Conservation (phyloP, 2,113 vertebrate genomes). For the Tichodroma muraria region DNA sequence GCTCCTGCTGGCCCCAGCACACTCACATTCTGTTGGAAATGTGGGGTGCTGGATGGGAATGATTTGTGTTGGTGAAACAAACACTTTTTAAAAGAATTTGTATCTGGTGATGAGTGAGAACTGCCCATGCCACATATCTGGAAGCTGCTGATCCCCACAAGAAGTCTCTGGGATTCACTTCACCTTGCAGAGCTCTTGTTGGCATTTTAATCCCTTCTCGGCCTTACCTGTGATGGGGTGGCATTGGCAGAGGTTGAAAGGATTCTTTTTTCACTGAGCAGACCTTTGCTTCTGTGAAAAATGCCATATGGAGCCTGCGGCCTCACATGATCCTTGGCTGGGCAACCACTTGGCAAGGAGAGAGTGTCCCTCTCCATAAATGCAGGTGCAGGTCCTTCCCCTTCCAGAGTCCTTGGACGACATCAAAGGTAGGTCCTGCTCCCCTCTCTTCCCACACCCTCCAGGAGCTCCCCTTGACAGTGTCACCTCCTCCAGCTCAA, state of each 20-base stretch:
- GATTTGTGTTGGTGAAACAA: background rate
- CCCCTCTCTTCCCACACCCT: rapidly evolving
- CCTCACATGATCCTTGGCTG: background rate
- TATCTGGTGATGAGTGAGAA: background rate
- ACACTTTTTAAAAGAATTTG: background rate
- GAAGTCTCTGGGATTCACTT: background rate
- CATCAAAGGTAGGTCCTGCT: background rate
- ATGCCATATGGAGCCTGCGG: slow-evolving; percentile 15
- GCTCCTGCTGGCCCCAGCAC: rapidly evolving
- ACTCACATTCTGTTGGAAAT: rapidly evolving
- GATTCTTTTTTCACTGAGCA: background rate
- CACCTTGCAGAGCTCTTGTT: background rate
- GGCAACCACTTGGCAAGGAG: background rate
- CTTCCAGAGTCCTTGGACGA: background rate
- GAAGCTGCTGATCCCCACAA: background rate
- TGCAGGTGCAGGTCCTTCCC: background rate
- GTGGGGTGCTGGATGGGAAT: background rate
- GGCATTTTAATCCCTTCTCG: rapidly evolving
- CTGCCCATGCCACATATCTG: rapidly evolving
- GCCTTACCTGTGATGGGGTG: background rate
- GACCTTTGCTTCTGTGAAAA: background rate
- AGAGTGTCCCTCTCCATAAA: background rate
- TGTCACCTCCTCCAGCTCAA: rapidly evolving
- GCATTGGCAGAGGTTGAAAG: background rate
- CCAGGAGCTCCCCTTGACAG: background rate